These are phyloP conservation scores for Ophraella communa DNA, from an alignment of 2,888 invertebrate species.

Conservation along the genomic window DNA sequence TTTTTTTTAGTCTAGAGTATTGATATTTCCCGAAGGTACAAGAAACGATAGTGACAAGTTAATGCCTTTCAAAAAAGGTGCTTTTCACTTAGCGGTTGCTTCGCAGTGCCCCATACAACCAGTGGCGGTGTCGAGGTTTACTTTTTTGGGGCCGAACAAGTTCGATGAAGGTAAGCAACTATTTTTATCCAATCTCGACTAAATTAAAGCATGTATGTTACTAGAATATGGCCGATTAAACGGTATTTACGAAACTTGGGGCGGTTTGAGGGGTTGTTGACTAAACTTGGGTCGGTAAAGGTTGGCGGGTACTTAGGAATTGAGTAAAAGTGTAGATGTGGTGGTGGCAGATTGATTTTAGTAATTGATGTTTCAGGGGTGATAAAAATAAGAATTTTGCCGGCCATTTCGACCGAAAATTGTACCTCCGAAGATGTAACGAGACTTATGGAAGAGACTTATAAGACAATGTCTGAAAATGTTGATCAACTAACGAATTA, in stretches of 20 bases:
- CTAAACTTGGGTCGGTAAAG: too few species aligned
- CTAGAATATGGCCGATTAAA: too few species aligned
- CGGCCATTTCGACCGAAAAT: conserved; percentile 72
- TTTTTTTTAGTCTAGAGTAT: conserved; percentile 70
- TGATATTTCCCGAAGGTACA: conserved; percentile 95
- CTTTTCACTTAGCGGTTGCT: conserved; percentile 89
- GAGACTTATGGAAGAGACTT: conserved; percentile 69
- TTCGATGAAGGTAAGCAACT: conserved; percentile 69
- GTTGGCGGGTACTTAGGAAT: too few species aligned
- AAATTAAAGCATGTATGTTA: too few species aligned
- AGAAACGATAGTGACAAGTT: conserved; percentile 76
- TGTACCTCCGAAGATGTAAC: conserved; percentile 69
- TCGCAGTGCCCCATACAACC: conserved; percentile 87
- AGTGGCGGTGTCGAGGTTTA: conserved; percentile 85
- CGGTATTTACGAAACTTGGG: too few species aligned
- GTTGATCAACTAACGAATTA: conserved; percentile 57
- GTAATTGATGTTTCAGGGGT: conserved; percentile 69
- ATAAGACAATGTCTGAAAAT: conserved; percentile 70
- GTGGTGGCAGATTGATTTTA: too few species aligned
- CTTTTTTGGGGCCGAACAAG: conserved; percentile 65
- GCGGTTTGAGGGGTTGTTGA: too few species aligned
- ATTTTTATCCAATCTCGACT: background rate
- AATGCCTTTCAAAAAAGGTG: conserved; percentile 93
- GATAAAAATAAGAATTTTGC: conserved; percentile 75
- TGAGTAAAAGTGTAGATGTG: too few species aligned